Base-by-base conservation (phyloP, 2,113 vertebrate species). In the Ptilonorhynchus violaceus region DNA sequence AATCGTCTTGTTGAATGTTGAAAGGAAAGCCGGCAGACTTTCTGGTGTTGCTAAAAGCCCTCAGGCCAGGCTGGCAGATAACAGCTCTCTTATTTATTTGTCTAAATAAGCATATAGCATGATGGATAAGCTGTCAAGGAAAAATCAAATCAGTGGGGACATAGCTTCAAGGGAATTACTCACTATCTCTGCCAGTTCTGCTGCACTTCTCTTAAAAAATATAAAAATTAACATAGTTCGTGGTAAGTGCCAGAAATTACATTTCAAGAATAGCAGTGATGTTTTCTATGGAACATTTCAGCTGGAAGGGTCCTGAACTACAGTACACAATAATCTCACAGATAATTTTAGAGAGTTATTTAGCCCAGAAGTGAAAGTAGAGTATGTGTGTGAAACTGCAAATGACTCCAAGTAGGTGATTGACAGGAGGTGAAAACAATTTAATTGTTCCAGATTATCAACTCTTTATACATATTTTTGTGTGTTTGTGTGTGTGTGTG, bases 51-150 rank as follows among this genome's bases (percentile, higher is more conserved):
- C 90, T 94, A 92, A 96, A 97, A 97, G 93, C 95, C 97, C 96
- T 93, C 92, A 19, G 95, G 96, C 94, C 94, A 87, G 96, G 90
- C 96, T 97, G 92, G 96, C 84, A 96, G 96, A 97, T 92, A 97
- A 92, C 91, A 95, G 82, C 73, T 86, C 92, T 97, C 95, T 96
- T 97, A 96, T 94, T 97, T 97, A 95, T 97, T 97, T 98, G 96
- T 95, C 97, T 97, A 96, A 97, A 97, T 97, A 97, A 97, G 96
- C 96, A 93, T 94, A 88, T 85, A 97, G 93, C 90, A 93, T 96
- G 97, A 98, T 97, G 96, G 96, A 97, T 91, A 96, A 92, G 94
- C 96, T 97, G 96, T 96, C 97, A 98, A 95, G 92, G 58, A 96
- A 91, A 97, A 98, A 97, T 95, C 96, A 96, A 90, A 96, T 96